Evolutionary conservation across 23 tunicate species (phyloP), one percentile per base, ranked within the genome.

Genomic region (Corella eumyota): DNA sequence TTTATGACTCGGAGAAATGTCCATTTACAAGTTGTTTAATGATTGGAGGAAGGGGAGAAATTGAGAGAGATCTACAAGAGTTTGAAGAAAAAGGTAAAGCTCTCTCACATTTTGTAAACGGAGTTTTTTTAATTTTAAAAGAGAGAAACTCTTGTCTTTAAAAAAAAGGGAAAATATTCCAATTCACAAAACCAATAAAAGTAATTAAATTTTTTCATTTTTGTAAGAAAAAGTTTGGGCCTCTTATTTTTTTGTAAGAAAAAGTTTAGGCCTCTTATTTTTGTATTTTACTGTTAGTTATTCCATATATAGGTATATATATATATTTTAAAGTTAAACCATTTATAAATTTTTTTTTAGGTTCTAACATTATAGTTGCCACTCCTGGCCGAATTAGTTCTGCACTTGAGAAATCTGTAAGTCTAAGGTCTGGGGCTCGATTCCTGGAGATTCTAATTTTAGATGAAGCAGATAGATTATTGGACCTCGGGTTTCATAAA

Each of bases 391-490:
- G 99, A 7, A 62, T 93, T 13, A 79, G 72, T 53, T 52, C 44
- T 65, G 76, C 59, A 23, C 45, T 84, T 55, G 73, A 78, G 56
- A 69, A 58, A 31, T 93, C 75, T 35, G 24, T 36, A 0, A 31
- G 40, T 40, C 40, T 93, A 19, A 36, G 66, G 31, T 36, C 74
- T 30, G 81, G 74, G 17, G 59, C 85, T 7, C 76, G 72, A 1
- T 30, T 75, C 0, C 60, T 93, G 31, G 95, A 93, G 37, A 73
- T 84, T 38, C 61, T 93, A 34, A 68, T 93, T 22, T 34, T 93
- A 11, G 99, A 93, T 69, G 99, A 93, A 73, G 99, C 99, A 0
- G 99, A 93, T 58, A 61, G 94, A 23, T 56, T 93, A 46, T 56
- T 93, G 19, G 95, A 93, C 34, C 63, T 84, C 38, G 99, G 99